Conservation (phyloP, 2,113 vertebrate genomes). For the Scatophagus argus region DNA sequence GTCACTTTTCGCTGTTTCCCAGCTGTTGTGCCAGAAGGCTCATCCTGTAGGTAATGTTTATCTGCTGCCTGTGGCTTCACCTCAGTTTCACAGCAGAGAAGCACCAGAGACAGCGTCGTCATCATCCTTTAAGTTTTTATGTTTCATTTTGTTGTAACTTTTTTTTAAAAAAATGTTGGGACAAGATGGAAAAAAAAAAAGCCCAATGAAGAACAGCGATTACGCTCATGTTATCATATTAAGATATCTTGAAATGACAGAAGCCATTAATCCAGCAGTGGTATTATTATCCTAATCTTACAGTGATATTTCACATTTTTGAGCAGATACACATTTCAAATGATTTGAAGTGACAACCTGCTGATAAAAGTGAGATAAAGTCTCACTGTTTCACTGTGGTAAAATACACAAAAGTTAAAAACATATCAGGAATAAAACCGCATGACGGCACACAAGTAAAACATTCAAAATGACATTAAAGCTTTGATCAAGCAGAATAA, state of each 20-base stretch:
- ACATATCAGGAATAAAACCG: no score
- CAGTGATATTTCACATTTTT: not conserved
- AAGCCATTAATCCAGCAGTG: not conserved
- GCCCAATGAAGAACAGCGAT: not conserved
- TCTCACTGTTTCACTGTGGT: no score
- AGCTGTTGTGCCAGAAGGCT: not conserved
- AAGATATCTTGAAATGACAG: no score
- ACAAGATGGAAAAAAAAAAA: not conserved
- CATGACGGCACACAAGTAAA: no score
- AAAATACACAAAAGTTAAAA: no score
- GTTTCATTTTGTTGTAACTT: not conserved
- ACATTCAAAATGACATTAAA: no score
- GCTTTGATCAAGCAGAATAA: no score
- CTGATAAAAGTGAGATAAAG: no score
- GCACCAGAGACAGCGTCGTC: not conserved
- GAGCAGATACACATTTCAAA: not conserved
- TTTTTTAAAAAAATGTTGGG: not conserved
- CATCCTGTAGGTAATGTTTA: not conserved
- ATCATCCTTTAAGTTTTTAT: not conserved
- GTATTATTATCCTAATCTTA: not conserved
- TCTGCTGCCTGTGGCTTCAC: not conserved
- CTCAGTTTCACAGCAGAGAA: not conserved
- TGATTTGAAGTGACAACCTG: no score
- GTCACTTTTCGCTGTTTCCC: not conserved
- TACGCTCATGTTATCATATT: not conserved